A percentile compares a stretch with the other conserved stretches of the same genome.
Evolutionary conservation across 2,888 invertebrate species (phyloP).

Genomic region (Orthosia gothica): DNA sequence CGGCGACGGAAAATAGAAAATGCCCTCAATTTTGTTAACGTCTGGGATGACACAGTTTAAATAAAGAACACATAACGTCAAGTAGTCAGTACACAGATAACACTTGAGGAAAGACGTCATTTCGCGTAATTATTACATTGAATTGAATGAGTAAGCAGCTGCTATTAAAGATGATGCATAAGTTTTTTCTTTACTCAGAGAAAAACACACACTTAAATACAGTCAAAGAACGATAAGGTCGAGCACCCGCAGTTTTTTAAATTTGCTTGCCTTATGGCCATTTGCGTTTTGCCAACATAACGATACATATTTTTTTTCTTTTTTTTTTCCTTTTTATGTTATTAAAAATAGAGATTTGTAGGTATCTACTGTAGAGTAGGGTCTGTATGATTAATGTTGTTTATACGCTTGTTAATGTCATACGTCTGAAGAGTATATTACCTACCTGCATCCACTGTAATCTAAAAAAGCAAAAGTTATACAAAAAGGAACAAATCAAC

Average conservation of each 20-base stretch:
- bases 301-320: too few relatives aligned
- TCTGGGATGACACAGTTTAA: constrained; percentile 2
- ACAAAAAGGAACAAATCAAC: too few relatives aligned
- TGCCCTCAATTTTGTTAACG: constrained; percentile 52
- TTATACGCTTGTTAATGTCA: too few relatives aligned
- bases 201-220: neutral
- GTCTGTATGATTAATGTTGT: too few relatives aligned
- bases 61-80: neutral
- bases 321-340: too few relatives aligned
- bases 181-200: neutral
- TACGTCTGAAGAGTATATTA: too few relatives aligned
- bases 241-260: neutral
- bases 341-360: too few relatives aligned
- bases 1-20: constrained; percentile 36
- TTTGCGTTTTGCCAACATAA: too few relatives aligned
- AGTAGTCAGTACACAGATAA: neutral
- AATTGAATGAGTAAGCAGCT: neutral
- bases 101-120: constrained; percentile 10
- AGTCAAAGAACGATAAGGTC: neutral
- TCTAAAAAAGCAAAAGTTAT: too few relatives aligned
- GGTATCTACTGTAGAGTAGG: too few relatives aligned
- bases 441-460: too few relatives aligned
- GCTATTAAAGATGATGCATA: neutral
- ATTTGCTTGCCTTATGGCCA: neutral
- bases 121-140: neutral